Evolutionary conservation across 2,888 invertebrate species (phyloP).

Genomic region (Emesis russula): DNA sequence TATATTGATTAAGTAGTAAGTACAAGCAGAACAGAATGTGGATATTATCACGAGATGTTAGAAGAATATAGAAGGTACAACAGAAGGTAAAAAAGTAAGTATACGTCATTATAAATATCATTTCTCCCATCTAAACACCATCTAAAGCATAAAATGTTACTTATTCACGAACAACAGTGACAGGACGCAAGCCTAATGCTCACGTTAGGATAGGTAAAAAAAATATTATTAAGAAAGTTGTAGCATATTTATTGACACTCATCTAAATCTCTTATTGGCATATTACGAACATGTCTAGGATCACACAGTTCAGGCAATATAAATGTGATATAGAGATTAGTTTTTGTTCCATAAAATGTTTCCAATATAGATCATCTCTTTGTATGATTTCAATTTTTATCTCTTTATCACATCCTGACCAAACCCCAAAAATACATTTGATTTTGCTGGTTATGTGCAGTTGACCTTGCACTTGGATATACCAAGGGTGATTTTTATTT

Average conservation of each 20-base stretch:
- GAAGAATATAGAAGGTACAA: no score
- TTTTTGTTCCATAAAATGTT: slow-evolving; percentile 49
- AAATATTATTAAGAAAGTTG: neutral
- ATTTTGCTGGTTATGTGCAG: slow-evolving; percentile 46
- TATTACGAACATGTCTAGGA: slow-evolving; percentile 40
- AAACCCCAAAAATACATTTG: slow-evolving; percentile 56
- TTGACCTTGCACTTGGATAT: slow-evolving; percentile 64
- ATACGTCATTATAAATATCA: no score
- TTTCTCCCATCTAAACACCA: no score
- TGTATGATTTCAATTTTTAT: slow-evolving; percentile 33
- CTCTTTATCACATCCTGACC: slow-evolving; percentile 48
- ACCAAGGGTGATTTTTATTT: slow-evolving; percentile 56
- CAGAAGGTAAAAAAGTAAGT: no score
- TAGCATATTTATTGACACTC: neutral
- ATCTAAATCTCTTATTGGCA: slow-evolving; percentile 38
- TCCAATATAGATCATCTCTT: slow-evolving; percentile 62
- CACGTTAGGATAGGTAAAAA: neutral
- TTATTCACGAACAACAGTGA: no score
- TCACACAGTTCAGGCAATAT: slow-evolving; percentile 61
- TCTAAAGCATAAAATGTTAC: no score
- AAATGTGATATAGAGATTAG: slow-evolving; percentile 45
- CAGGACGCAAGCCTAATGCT: neutral
- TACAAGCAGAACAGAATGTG: no score
- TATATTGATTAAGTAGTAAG: no score
- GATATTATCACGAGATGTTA: no score